Percentiles rank a stretch among this genome's conserved stretches.
Conservation (phyloP, 2,888 invertebrate species). For the Drosophila ustulata region DNA sequence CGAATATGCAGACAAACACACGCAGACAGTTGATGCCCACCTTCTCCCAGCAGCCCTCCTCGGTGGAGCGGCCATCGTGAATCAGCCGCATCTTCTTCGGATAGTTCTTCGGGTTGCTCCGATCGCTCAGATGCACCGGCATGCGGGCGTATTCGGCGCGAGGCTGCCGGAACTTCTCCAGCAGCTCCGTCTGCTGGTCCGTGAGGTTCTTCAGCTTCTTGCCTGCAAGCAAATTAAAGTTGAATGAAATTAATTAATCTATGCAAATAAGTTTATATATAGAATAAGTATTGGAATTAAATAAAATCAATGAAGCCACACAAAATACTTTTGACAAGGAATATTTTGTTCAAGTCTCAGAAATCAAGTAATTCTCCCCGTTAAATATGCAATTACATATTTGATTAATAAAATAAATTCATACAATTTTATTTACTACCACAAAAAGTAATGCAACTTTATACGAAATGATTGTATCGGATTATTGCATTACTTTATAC, state of each 20-base stretch:
- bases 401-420: no score
- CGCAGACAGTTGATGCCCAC: slow-evolving; percentile 84
- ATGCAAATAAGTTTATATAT: no score
- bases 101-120: slow-evolving; percentile 84
- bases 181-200: slow-evolving; percentile 82
- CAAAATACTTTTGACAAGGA: no score
- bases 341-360: no score
- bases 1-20: slow-evolving; percentile 85
- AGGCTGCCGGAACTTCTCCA: slow-evolving; percentile 83
- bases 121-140: slow-evolving; percentile 85
- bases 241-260: neutral
- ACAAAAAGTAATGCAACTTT: no score
- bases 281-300: no score
- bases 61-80: slow-evolving; percentile 76
- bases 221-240: slow-evolving; percentile 51
- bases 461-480: no score
- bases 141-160: slow-evolving; percentile 84
- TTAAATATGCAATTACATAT: no score
- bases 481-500: no score
- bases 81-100: slow-evolving; percentile 84
- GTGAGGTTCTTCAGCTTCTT: slow-evolving; percentile 84
- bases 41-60: slow-evolving; percentile 84
- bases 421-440: no score
- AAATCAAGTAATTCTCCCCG: no score
- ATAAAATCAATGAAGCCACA: no score